Conservation (phyloP, 2,888 invertebrate species). For the Tinea semifulvella region DNA sequence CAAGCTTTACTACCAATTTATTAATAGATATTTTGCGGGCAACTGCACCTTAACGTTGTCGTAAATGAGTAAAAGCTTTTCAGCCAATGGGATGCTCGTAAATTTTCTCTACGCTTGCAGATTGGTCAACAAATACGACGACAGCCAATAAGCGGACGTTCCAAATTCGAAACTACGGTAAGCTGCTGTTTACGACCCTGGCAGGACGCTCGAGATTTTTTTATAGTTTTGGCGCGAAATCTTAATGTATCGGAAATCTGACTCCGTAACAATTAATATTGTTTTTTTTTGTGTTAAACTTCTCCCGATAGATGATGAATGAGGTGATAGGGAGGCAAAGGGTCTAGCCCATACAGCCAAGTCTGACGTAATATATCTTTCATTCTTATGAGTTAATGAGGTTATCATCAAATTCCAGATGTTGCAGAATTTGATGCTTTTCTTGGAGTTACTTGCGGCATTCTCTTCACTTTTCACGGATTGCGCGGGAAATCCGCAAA, state of each 20-base stretch:
- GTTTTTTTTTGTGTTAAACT: no score
- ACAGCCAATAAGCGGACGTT: conserved; percentile 47
- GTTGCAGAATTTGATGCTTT: no score
- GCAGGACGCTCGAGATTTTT: conserved; percentile 45
- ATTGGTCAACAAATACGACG: conserved; percentile 41
- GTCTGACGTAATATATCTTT: no score
- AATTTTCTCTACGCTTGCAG: conserved; percentile 47
- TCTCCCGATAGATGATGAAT: no score
- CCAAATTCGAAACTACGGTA: conserved; percentile 48
- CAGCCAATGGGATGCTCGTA: conserved; percentile 49
- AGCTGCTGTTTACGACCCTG: conserved; percentile 55
- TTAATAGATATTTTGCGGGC: conserved; percentile 62
- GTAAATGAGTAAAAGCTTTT: conserved; percentile 57
- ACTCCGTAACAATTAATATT: no score
- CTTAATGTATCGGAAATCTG: no score
- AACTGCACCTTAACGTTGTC: conserved; percentile 56
- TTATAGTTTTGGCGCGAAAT: conserved; percentile 64
- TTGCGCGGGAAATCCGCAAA: no score
- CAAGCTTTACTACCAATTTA: conserved; percentile 60
- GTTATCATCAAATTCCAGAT: no score
- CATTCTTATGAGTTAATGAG: no score
- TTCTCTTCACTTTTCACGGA: no score
- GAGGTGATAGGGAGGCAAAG: no score
- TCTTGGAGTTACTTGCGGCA: no score
- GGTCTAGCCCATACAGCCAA: background rate